Base-by-base conservation (phyloP, 2,888 invertebrate genomes). In the Stegophylla sp. region DNA sequence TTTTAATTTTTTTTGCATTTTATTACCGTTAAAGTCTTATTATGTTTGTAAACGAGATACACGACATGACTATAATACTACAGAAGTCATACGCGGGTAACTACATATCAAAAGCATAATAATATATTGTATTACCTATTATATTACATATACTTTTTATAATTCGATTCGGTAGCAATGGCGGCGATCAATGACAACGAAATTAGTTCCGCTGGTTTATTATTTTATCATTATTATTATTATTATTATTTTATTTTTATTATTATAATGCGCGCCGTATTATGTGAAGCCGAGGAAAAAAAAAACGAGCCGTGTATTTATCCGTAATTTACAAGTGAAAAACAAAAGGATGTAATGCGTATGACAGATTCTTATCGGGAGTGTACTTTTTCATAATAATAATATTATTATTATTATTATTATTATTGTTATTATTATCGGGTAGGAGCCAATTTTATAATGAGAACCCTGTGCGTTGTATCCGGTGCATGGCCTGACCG, bases 351-450 rank as follows among this genome's bases (percentile, higher is more conserved):
- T 28, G 53, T 34, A 34, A 34, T 34, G 34, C 34, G 34, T 56
- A 69, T 48, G 79, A 79, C 79, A 79, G 79, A 79, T 79, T 23
- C 69, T 79, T 79, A 79, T 79, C 79, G n/a, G 41, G 9, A 26
- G 43, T 28, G n/a, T 48, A 17, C 7, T 72, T 61, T 79, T 61
- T 69, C 48, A 5, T 71, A 71, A 1, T 71, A 23, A 45, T 53
- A 41, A 56, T 53, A 53, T 20, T 15, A 53, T 56, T 74, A 45
- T 74, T 69, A 53, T 77, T 71, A 23, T 59, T 53, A 41, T 71
- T 53, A 53, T 20, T 15, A 53, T 56, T 74, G 45, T 74, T 69
- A 53, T 77, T 71, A 61, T 63, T 69, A 79, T 71, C 69, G 75
- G 74, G 61, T 74, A 74, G 12, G 74, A 69, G 79, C 71, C 71